These are phyloP conservation scores for Acromyrmex charruanus DNA, from an alignment of 1,140 invertebrate genomes.

Conservation along the genomic window DNA sequence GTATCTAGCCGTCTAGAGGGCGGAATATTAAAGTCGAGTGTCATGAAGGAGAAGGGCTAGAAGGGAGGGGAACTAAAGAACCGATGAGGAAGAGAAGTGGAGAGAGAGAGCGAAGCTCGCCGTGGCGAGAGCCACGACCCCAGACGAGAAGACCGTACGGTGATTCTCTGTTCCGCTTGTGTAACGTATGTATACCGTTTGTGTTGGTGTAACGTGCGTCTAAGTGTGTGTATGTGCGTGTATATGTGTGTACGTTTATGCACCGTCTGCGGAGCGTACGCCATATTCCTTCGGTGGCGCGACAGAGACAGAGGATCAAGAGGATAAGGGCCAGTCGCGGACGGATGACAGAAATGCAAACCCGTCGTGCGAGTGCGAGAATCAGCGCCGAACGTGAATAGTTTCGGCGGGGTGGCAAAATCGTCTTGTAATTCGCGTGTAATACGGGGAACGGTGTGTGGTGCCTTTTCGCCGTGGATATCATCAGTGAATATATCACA, in stretches of 20 bases:
- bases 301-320: constrained; percentile 24
- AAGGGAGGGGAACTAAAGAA: neutral
- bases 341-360: constrained; percentile 75
- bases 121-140: constrained; percentile 57
- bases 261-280: constrained; percentile 62
- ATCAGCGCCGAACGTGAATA: neutral
- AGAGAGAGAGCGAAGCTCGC: constrained; percentile 30
- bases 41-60: neutral
- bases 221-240: constrained; percentile 7
- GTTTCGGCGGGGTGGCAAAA: constrained; percentile 28
- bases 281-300: constrained; percentile 67
- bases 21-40: neutral
- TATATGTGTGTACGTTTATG: constrained; percentile 31
- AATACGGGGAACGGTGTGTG: constrained; percentile 69
- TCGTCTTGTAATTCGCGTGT: constrained; percentile 66
- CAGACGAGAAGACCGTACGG: constrained; percentile 27
- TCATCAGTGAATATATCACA: neutral
- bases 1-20: neutral
- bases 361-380: neutral
- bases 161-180: constrained; percentile 19
- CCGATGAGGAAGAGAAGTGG: constrained; percentile 13
- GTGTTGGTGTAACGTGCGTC: constrained; percentile 47
- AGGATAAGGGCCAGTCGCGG: neutral
- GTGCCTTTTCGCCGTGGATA: constrained; percentile 50
- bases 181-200: constrained; percentile 18